Conservation (phyloP, 2,888 invertebrate genomes). For the Plebejus argus region DNA sequence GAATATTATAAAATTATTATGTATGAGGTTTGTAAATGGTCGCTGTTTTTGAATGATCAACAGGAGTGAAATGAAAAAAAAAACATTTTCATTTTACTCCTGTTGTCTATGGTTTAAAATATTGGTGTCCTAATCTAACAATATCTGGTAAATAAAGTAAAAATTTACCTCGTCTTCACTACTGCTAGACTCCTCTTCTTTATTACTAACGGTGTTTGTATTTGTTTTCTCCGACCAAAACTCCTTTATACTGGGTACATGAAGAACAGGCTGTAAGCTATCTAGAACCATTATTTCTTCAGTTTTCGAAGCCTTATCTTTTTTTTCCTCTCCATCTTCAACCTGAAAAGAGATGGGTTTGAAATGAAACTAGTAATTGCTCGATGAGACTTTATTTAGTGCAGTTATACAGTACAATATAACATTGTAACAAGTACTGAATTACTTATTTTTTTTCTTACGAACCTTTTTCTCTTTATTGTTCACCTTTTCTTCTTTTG, state of each 20-base stretch:
- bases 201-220: conserved; percentile 40
- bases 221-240: conserved; percentile 59
- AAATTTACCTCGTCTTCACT: conserved; percentile 70
- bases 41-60: too few relatives aligned
- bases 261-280: conserved; percentile 56
- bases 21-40: too few relatives aligned
- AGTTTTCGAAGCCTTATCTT: conserved; percentile 32
- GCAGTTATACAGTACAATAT: not conserved
- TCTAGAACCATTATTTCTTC: conserved; percentile 51
- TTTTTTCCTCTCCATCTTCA: conserved; percentile 35
- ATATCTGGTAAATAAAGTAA: too few relatives aligned
- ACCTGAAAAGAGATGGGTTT: conserved; percentile 2
- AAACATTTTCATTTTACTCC: too few relatives aligned
- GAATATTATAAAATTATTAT: too few relatives aligned
- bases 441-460: conserved; percentile 33
- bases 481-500: conserved; percentile 44
- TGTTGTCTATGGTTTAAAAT: too few relatives aligned
- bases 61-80: too few relatives aligned
- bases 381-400: conserved; percentile 1
- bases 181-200: conserved; percentile 58
- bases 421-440: not conserved
- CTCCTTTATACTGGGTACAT: conserved; percentile 66
- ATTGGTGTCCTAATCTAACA: too few relatives aligned
- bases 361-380: conserved; percentile 1
- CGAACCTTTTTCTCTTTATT: conserved; percentile 39